Percentiles rank a stretch among this genome's conserved stretches.
phyloP scores from a whole-genome alignment of 2,113 vertebrate genomes.

The Talpa occidentalis region DNA sequence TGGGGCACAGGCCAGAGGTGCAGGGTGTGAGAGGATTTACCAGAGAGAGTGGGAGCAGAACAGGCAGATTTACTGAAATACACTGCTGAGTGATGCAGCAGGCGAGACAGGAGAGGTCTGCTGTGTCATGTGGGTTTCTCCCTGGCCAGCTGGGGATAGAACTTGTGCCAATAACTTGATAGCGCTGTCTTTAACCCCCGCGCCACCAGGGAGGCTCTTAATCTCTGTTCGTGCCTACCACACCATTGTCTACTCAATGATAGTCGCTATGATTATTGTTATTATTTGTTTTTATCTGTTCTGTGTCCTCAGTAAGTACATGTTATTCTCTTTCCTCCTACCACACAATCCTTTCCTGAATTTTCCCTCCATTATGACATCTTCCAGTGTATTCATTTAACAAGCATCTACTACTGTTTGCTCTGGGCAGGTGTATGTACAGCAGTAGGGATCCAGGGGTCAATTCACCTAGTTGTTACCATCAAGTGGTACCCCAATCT shows the following conservation, averaged over 20 bases:
- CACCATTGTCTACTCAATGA: background rate
- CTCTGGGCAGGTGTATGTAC: background rate
- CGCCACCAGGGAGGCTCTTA: no score
- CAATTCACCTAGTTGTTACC: background rate
- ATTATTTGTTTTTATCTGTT: background rate
- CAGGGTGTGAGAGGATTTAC: no score
- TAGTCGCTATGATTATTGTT: background rate
- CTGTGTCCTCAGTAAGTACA: background rate
- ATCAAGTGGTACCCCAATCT: background rate
- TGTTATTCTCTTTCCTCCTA: slow-evolving; percentile 13
- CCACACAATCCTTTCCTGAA: slow-evolving; percentile 35
- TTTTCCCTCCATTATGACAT: background rate
- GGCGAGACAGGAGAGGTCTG: no score
- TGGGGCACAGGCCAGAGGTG: no score
- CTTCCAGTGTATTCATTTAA: slow-evolving; percentile 22
- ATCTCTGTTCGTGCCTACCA: background rate
- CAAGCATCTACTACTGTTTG: background rate
- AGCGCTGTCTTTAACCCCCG: no score
- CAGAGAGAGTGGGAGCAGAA: no score
- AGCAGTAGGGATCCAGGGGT: background rate
- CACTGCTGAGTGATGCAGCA: no score
- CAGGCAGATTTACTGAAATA: no score
- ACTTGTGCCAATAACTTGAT: no score
- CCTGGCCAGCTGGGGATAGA: no score
- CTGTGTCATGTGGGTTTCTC: no score